These are phyloP conservation scores for Catharus minimus DNA, from an alignment of 2,113 vertebrate genomes.

Conservation along the genomic window DNA sequence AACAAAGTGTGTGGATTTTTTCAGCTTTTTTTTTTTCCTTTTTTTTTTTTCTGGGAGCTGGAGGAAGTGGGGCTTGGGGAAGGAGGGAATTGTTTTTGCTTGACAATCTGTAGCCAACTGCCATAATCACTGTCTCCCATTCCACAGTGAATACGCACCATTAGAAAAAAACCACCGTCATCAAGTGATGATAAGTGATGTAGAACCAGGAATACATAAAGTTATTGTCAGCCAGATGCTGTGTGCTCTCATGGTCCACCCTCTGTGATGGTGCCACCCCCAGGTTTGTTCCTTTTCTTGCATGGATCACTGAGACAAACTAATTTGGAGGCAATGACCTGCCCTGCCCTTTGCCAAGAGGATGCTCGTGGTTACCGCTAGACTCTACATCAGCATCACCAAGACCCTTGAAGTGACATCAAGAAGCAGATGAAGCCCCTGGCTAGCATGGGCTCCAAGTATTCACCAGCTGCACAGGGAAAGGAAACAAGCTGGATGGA, in stretches of 20 bases:
- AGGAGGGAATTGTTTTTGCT: neutral
- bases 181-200: neutral
- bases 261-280: neutral
- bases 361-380: neutral
- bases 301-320: neutral
- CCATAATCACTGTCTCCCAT: neutral
- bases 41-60: fast-evolving
- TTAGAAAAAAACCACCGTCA: neutral
- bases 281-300: neutral
- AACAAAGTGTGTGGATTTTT: neutral
- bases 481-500: neutral
- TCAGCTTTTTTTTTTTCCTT: neutral
- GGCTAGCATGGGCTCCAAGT: neutral
- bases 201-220: neutral
- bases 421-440: neutral
- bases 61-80: fast-evolving
- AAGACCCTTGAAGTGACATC: neutral
- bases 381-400: neutral
- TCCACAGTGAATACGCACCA: neutral
- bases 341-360: neutral
- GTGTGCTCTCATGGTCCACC: neutral
- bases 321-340: neutral
- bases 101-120: neutral
- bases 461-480: neutral
- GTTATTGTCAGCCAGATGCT: neutral